Evolutionary conservation across 2,888 invertebrate genomes (phyloP).

Genomic region (Agonopterix subpropinquella): DNA sequence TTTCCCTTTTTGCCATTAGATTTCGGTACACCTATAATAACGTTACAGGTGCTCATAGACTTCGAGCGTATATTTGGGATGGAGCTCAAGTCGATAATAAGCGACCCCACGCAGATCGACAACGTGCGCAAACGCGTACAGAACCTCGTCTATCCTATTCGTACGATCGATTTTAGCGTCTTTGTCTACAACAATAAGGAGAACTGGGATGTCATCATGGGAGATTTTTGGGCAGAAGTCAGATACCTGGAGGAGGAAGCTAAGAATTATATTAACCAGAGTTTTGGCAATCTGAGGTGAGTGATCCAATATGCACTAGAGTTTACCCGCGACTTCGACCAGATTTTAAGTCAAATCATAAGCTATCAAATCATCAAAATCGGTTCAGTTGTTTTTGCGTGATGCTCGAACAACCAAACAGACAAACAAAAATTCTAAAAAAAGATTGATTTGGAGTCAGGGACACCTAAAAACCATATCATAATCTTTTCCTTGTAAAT

Average conservation of each 20-base stretch:
- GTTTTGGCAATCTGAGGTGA: constrained; percentile 85
- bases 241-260: constrained; percentile 86
- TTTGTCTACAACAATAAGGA: constrained; percentile 86
- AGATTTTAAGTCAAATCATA: too few relatives aligned
- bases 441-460: too few relatives aligned
- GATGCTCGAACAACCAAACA: too few relatives aligned
- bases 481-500: too few relatives aligned
- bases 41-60: constrained; percentile 82
- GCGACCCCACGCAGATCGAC: constrained; percentile 91
- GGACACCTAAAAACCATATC: too few relatives aligned
- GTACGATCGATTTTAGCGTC: constrained; percentile 88
- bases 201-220: constrained; percentile 91
- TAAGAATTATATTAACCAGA: constrained; percentile 88
- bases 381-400: too few relatives aligned
- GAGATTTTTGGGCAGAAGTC: constrained; percentile 85
- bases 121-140: constrained; percentile 88
- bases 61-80: constrained; percentile 93
- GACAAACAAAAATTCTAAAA: too few relatives aligned
- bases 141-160: constrained; percentile 83
- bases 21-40: not conserved
- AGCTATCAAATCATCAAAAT: too few relatives aligned
- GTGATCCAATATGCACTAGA: not conserved
- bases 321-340: too few relatives aligned
- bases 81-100: constrained; percentile 90
- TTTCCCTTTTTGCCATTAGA: too few relatives aligned